These are phyloP conservation scores for Heliocidaris tuberculata DNA, from an alignment of 35 echinoderm and acorn worm species.

Conservation along the genomic window DNA sequence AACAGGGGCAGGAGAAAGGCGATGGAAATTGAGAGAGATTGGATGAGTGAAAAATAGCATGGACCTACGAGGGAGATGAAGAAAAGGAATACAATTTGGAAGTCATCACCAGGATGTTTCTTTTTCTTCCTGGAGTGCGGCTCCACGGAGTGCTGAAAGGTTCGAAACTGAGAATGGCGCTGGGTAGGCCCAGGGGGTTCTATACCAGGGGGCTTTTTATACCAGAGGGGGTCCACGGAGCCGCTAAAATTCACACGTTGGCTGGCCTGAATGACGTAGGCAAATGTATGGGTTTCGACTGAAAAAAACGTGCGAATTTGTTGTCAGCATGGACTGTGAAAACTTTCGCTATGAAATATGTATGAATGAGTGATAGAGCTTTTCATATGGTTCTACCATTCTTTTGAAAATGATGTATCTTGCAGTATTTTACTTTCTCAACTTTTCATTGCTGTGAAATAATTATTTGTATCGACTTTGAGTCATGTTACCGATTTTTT, in stretches of 20 bases:
- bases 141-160: background rate
- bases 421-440: background rate
- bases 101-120: constrained; percentile 1
- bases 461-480: no score
- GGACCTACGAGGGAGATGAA: background rate
- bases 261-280: background rate
- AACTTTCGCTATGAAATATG: background rate
- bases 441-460: no score
- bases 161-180: constrained; percentile 8
- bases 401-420: background rate
- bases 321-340: background rate
- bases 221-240: background rate
- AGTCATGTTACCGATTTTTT: no score
- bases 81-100: background rate
- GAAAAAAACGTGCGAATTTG: background rate
- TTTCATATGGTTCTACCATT: background rate
- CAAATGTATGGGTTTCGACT: background rate
- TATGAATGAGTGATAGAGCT: background rate
- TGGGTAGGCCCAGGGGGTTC: background rate
- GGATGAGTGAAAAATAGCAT: background rate
- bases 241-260: constrained; percentile 1
- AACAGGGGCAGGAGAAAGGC: background rate
- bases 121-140: background rate
- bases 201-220: background rate
- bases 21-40: background rate